Conservation (phyloP, 2,113 vertebrate species). For the Turnix velox region DNA sequence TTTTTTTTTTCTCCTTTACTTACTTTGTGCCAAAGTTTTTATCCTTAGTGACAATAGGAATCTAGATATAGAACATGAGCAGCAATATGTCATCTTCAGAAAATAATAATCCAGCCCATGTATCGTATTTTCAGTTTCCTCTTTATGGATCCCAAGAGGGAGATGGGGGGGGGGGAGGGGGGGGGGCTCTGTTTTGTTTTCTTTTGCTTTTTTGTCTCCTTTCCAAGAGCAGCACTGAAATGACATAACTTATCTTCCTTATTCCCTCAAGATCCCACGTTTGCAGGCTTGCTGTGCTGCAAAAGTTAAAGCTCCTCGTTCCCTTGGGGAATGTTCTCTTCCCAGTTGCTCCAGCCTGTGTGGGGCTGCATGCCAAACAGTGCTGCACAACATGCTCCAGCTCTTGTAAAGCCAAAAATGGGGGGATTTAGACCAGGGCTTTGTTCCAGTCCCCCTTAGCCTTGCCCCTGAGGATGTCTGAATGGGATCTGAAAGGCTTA, state of each 20-base stretch:
- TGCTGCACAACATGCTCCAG: background rate
- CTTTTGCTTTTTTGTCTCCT: background rate
- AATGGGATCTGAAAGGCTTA: background rate
- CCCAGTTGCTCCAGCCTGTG: background rate
- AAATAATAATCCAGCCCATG: conserved; percentile 10
- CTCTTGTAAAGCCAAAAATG: background rate
- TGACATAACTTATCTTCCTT: background rate
- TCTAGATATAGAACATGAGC: conserved; percentile 6
- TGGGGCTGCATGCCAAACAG: background rate
- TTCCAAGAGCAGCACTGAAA: conserved; percentile 24
- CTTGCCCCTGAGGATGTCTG: background rate
- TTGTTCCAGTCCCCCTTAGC: background rate
- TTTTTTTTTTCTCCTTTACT: conserved; percentile 15
- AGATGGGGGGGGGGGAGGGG: too few species aligned
- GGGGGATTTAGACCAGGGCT: background rate
- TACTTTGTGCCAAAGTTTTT: background rate
- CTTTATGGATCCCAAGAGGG: conserved; percentile 31
- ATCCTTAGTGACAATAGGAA: conserved; percentile 1
- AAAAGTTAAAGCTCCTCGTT: background rate
- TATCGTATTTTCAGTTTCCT: conserved; percentile 40
- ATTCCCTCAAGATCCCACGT: conserved; percentile 1
- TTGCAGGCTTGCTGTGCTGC: background rate
- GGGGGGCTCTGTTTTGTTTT: conserved; percentile 52
- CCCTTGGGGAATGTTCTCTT: conserved; percentile 18
- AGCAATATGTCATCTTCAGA: conserved; percentile 21